Base-by-base conservation (phyloP, 2,888 invertebrate species). In the Scaeva pyrastri region DNA sequence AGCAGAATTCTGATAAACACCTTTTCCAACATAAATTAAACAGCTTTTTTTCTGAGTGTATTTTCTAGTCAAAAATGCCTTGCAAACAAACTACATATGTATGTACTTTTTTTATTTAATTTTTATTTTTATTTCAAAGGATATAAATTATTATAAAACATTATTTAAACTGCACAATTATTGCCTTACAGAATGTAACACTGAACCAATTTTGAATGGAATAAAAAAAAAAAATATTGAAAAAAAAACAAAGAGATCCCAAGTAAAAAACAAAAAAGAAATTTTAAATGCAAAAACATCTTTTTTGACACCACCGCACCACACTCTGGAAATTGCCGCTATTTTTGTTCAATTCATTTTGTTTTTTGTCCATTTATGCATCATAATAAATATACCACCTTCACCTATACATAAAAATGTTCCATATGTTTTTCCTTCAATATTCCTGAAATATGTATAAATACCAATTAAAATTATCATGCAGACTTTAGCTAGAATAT, bases 261-360 rank as follows among this genome's bases (percentile, higher is more conserved):
- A 60, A 52, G 43, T 79, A 77, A 70, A 70, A 71, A 39, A 86
- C 66, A 60, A 39, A 71, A 75, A 72, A 60, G 50, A 64, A 71
- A 79, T 52, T 52, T 31, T 52, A 74, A 81, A 68, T 52, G 50
- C 68, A 68, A 71, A 88, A 88, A 88, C 88, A 88, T 88, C 88
- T 88, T 88, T 88, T 88, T 88, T 88, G 88, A 88, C 87, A 88
- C 88, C 62, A 88, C 87, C 55, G 76, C 77, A 80, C 84, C 48
- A 84, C 84, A 79, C 66, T 71, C 19, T 66, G 74, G 50, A 70
- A 74, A 50, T 64, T 58, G 31, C 56, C 74, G 50, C 55, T 43
- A 43, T 58, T 70, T 56, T 72, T 77, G 16, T 64, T 72, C 23
- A 26, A 60, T 60, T 68, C 52, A 68, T 68, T 68, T 68, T 68